A percentile compares a stretch with the other conserved stretches of the same genome.
Conservation (phyloP, 2,797 vertebrate genomes). For the Characodon lateralis region DNA sequence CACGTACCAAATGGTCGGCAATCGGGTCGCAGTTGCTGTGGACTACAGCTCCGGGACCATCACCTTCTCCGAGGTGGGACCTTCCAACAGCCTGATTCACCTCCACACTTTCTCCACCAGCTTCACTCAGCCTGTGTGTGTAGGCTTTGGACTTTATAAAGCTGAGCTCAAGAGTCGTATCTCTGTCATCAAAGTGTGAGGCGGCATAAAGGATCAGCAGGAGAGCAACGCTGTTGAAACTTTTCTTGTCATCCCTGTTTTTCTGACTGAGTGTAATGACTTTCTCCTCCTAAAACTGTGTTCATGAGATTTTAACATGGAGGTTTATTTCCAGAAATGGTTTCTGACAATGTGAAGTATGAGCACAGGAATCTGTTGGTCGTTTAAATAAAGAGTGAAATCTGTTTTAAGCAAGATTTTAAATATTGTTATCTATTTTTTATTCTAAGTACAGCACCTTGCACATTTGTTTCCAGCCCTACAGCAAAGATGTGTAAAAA, state of each 20-base stretch:
- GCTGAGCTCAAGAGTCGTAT: conserved; percentile 76
- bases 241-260: background rate
- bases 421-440: background rate
- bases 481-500: too few relatives aligned
- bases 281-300: conserved; percentile 8
- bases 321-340: conserved; percentile 3
- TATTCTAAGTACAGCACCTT: background rate
- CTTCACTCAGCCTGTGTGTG: conserved; percentile 74
- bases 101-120: conserved; percentile 75
- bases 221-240: background rate
- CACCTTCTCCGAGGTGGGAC: conserved; percentile 77
- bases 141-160: conserved; percentile 82
- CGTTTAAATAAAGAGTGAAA: background rate
- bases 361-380: background rate
- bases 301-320: conserved; percentile 4
- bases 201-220: background rate
- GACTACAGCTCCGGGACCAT: conserved; percentile 77
- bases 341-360: background rate
- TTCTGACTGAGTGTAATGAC: conserved; percentile 5
- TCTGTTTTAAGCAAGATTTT: background rate
- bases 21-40: conserved; percentile 66
- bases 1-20: conserved; percentile 65
- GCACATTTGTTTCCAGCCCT: background rate
- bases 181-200: conserved; percentile 69
- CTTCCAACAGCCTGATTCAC: conserved; percentile 60